Conservation (phyloP, 92 coral and sea anemone genomes). For the Pocillopora meandrina region DNA sequence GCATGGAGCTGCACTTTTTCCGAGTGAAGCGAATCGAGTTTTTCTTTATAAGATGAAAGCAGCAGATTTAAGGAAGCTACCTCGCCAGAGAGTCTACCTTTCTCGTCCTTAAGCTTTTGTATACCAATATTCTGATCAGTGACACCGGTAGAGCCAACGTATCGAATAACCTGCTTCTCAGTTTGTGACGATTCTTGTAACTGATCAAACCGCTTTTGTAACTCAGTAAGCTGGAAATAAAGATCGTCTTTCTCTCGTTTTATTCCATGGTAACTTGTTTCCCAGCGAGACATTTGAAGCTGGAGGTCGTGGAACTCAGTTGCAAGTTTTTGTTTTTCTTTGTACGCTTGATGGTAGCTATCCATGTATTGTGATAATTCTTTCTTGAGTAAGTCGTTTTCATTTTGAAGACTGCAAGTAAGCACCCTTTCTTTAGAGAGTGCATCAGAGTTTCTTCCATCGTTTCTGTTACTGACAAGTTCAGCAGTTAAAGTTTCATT, state of each 20-base stretch:
- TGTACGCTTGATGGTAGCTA: slow-evolving; percentile 54
- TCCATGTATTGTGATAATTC: slow-evolving; percentile 47
- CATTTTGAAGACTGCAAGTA: slow-evolving; percentile 20
- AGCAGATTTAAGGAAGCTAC: slow-evolving; percentile 27
- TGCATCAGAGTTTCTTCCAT: slow-evolving; percentile 47
- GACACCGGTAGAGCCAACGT: not conserved
- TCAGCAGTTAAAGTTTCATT: slow-evolving; percentile 53
- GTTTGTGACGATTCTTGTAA: slow-evolving; percentile 23
- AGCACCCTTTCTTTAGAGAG: not conserved
- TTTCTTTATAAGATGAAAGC: slow-evolving; percentile 35
- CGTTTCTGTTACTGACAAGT: slow-evolving; percentile 33
- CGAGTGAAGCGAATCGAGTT: slow-evolving; percentile 31
- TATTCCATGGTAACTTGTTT: slow-evolving; percentile 61
- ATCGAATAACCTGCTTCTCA: slow-evolving; percentile 16
- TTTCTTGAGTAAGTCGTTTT: slow-evolving; percentile 48
- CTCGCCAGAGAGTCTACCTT: slow-evolving; percentile 68
- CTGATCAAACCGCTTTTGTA: slow-evolving; percentile 32
- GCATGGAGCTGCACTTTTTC: slow-evolving; percentile 45
- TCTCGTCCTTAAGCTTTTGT: slow-evolving; percentile 58
- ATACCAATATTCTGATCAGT: not conserved
- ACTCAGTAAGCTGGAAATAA: slow-evolving; percentile 38
- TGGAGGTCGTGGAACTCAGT: slow-evolving; percentile 61
- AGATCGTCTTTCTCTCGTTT: slow-evolving; percentile 71
- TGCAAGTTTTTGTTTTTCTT: slow-evolving; percentile 62
- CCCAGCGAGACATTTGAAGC: slow-evolving; percentile 70